Evolutionary conservation across 92 coral and sea anemone genomes (phyloP).

Genomic region (Umimayanthus chanpuru): DNA sequence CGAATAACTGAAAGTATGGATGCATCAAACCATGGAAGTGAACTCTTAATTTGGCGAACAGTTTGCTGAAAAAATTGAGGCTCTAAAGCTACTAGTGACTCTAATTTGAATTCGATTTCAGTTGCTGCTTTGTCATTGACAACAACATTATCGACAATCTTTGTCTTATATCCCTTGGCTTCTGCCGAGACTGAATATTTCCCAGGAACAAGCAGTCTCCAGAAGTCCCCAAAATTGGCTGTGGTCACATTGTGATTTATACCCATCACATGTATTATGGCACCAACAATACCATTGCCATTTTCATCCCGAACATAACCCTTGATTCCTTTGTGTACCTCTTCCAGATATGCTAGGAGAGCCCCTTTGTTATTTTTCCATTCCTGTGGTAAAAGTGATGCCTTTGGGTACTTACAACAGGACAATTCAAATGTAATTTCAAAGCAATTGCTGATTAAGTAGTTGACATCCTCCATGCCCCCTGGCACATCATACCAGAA

Average conservation of each 20-base stretch:
- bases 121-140: constrained; percentile 64
- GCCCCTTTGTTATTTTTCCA: constrained; percentile 90
- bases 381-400: constrained; percentile 62
- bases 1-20: constrained; percentile 23
- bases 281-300: constrained; percentile 71
- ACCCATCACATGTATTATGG: constrained; percentile 78
- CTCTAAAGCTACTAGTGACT: neutral
- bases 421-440: constrained; percentile 94
- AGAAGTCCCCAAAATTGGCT: constrained; percentile 77
- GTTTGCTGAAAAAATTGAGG: neutral
- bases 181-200: constrained; percentile 65
- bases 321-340: constrained; percentile 84
- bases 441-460: constrained; percentile 94
- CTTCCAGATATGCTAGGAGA: constrained; percentile 79
- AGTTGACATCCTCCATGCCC: constrained; percentile 98
- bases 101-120: constrained; percentile 56
- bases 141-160: constrained; percentile 43
- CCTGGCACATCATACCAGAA: constrained; percentile 96
- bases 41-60: neutral
- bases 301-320: constrained; percentile 77
- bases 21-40: constrained; percentile 38
- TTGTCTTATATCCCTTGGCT: constrained; percentile 70
- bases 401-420: constrained; percentile 87
- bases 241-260: constrained; percentile 76
- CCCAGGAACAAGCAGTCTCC: constrained; percentile 86